Evolutionary conservation across 2,113 vertebrate genomes (phyloP).

Genomic region (Bothrops jararaca): DNA sequence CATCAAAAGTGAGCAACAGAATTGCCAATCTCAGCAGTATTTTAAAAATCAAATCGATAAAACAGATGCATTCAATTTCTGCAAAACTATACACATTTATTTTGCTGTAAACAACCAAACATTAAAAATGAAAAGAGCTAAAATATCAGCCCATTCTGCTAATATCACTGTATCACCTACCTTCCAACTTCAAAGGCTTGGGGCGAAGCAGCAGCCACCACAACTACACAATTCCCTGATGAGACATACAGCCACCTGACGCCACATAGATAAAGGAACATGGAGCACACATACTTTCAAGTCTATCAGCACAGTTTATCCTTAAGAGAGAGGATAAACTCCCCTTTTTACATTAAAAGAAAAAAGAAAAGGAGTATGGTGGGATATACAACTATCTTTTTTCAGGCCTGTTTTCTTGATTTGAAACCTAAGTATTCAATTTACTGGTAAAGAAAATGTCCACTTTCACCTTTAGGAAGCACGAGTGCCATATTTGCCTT

Average conservation of each 20-base stretch:
- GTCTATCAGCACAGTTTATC: background rate
- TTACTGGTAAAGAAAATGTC: background rate
- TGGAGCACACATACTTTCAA: background rate
- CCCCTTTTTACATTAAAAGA: background rate
- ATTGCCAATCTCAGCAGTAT: background rate
- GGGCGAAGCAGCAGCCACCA: too few relatives aligned
- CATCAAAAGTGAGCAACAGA: background rate
- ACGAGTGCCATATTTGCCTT: background rate
- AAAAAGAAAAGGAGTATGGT: background rate
- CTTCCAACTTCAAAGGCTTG: too few relatives aligned
- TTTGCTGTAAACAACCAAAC: too few relatives aligned
- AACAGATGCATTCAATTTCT: background rate
- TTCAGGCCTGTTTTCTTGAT: background rate
- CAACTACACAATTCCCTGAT: too few relatives aligned
- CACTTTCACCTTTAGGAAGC: background rate
- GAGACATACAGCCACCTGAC: too few relatives aligned
- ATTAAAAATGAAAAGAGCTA: too few relatives aligned
- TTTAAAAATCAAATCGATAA: background rate
- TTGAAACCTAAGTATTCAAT: background rate
- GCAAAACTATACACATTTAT: too few relatives aligned
- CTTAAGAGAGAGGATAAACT: background rate
- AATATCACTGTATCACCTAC: too few relatives aligned
- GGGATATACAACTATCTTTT: background rate
- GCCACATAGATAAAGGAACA: background rate
- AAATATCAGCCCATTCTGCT: too few relatives aligned